Conservation (phyloP, 2,888 invertebrate species). For the Keiferia lycopersicella region DNA sequence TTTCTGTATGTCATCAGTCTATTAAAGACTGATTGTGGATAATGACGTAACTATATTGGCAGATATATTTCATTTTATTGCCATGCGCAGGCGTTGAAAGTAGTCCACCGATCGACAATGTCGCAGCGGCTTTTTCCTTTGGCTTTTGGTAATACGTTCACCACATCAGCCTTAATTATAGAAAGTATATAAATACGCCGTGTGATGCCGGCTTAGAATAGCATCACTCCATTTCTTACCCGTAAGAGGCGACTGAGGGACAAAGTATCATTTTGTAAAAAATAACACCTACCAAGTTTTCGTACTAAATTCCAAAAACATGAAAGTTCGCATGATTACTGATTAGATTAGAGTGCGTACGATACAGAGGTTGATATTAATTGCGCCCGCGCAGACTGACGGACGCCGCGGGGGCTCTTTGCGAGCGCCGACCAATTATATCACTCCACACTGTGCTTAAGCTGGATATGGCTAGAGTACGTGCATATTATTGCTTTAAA, state of each 20-base stretch:
- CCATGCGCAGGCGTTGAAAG: too few species aligned
- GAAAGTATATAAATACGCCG: too few species aligned
- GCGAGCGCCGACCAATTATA: conserved; percentile 65
- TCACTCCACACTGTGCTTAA: conserved; percentile 37
- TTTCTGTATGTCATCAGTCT: not conserved
- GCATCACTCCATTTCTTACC: too few species aligned
- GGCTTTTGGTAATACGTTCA: too few species aligned
- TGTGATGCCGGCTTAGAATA: too few species aligned
- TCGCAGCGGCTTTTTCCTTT: too few species aligned
- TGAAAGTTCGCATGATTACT: conserved; percentile 49
- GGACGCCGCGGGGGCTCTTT: conserved; percentile 70
- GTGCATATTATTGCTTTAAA: not conserved
- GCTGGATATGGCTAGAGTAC: conserved; percentile 44
- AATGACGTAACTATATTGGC: not conserved
- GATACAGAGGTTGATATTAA: conserved; percentile 61
- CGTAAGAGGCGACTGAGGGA: too few species aligned
- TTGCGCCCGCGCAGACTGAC: conserved; percentile 65
- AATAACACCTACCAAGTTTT: not conserved
- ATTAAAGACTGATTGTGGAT: not conserved
- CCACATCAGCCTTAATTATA: too few species aligned
- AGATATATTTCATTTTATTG: not conserved
- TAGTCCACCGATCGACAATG: too few species aligned
- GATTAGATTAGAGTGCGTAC: conserved; percentile 76
- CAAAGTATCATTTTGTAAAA: too few species aligned
- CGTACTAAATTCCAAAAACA: not conserved